Evolutionary conservation across 2,888 invertebrate species (phyloP).

Genomic region (Drosophila niveifrons): DNA sequence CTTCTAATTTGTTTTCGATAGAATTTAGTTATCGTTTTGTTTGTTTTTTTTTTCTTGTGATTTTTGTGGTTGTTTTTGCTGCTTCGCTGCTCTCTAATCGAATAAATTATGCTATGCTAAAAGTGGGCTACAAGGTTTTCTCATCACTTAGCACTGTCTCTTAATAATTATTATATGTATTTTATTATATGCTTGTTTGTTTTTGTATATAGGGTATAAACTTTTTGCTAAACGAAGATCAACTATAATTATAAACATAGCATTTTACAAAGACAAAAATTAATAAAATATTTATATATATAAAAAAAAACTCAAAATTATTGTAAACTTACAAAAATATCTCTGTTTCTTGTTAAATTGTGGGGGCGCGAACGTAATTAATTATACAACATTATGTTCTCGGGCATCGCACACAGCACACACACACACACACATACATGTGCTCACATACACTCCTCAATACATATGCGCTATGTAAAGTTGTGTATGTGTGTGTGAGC

Average conservation of each 20-base stretch:
- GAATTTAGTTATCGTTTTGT: background rate
- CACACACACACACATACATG: too few species aligned
- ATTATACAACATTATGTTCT: conserved; percentile 47
- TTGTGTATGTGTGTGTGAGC: conserved; percentile 5
- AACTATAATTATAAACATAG: conserved; percentile 70
- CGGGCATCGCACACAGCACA: conserved; percentile 15
- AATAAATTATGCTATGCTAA: conserved; percentile 78
- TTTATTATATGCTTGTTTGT: conserved; percentile 34
- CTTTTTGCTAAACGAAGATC: conserved; percentile 75
- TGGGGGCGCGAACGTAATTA: background rate
- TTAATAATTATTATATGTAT: conserved; percentile 26
- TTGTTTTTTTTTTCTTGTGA: background rate
- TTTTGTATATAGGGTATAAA: conserved; percentile 41
- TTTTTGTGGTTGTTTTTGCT: conserved; percentile 19
- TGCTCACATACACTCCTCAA: background rate
- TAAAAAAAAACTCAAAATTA: conserved; percentile 40
- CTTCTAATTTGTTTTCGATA: background rate
- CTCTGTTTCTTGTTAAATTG: conserved; percentile 15
- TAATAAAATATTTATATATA: conserved; percentile 6
- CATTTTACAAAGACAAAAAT: conserved; percentile 37
- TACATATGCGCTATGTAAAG: conserved; percentile 11
- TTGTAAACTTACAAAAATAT: conserved; percentile 47
- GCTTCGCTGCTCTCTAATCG: conserved; percentile 52
- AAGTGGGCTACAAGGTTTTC: conserved; percentile 62
- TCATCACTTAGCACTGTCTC: conserved; percentile 47